These are phyloP conservation scores for Tragelaphus oryx DNA, from an alignment of 2,797 vertebrate genomes.

Conservation along the genomic window DNA sequence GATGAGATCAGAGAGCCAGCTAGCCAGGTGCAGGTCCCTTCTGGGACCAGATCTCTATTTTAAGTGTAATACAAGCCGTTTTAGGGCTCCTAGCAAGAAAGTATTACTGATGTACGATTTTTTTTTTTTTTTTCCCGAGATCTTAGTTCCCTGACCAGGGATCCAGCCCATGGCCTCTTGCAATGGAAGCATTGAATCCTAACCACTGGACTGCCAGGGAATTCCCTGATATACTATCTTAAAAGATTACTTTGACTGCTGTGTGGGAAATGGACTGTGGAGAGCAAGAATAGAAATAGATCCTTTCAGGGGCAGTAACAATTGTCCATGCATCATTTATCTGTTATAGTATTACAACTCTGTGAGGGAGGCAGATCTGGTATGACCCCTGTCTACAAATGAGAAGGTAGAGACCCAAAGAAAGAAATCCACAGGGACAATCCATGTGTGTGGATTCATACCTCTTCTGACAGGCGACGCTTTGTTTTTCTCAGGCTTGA, in stretches of 20 bases:
- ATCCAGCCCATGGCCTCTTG: neutral
- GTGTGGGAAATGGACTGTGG: neutral
- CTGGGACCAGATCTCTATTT: neutral
- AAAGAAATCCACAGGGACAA: neutral
- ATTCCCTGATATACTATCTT: neutral
- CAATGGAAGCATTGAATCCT: neutral
- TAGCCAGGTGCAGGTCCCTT: neutral
- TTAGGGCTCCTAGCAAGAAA: neutral
- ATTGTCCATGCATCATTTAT: neutral
- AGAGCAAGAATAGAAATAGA: neutral
- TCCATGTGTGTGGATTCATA: neutral
- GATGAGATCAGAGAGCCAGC: neutral
- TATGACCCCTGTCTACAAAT: neutral
- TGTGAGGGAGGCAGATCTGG: neutral
- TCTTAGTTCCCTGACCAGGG: neutral
- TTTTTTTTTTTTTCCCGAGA: neutral
- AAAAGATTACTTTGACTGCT: neutral
- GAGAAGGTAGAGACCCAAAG: neutral
- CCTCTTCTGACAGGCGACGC: neutral
- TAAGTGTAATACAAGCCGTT: neutral
- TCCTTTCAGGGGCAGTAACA: neutral
- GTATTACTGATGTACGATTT: neutral
- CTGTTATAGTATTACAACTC: neutral
- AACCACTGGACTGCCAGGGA: neutral
- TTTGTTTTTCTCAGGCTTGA: neutral